Base-by-base conservation (phyloP, 2,888 invertebrate species). In the Aethes cnicana region DNA sequence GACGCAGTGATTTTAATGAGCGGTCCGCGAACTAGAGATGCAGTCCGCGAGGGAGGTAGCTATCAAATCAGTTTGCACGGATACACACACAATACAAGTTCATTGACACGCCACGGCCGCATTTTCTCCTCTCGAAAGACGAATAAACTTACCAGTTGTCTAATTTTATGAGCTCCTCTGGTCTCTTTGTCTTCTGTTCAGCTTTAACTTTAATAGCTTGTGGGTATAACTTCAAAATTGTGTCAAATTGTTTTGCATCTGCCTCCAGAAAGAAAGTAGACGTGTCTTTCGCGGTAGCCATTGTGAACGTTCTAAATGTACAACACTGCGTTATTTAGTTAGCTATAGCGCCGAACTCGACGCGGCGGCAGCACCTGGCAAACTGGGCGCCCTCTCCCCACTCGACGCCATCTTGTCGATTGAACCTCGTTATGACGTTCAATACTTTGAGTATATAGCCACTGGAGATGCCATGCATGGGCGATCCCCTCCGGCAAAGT, bases 261-360 rank as follows among this genome's bases (percentile, higher is more conserved):
- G 96, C 97, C 91, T 96, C 94, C 90, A 94, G 93, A 91, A 97
- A 97, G 93, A 97, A 97, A 92, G 95, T 95, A 89, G 96, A 95
- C 91, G 96, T 96, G 92, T 96, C 95, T 93, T 94, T 94, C 92
- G 93, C 93, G 92, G 94, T 94, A 92, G 94, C 94, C 94, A 94
- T 94, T 92, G 93, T 93, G 91, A 91, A 86, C 88, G 89, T 88
- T 90, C 86, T 89, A 88, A 88, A 88, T 88, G 86, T 88, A 88
- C 88, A 87, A 87, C 88, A 86, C 87, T 88, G 85, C 83, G 87
- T 84, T 52, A 83, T 82, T 84, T 88, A 90, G 90, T 90, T 90
- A 84, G 81, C 85, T 88, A 86, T 86, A 85, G 83, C 84, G 86
- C 90, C 90, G 90, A 89, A 86, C 88, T 90, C 88, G 81, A 87